These are phyloP conservation scores for Mesoclemmys tuberculata DNA, from an alignment of 2,113 vertebrate species.

Conservation along the genomic window DNA sequence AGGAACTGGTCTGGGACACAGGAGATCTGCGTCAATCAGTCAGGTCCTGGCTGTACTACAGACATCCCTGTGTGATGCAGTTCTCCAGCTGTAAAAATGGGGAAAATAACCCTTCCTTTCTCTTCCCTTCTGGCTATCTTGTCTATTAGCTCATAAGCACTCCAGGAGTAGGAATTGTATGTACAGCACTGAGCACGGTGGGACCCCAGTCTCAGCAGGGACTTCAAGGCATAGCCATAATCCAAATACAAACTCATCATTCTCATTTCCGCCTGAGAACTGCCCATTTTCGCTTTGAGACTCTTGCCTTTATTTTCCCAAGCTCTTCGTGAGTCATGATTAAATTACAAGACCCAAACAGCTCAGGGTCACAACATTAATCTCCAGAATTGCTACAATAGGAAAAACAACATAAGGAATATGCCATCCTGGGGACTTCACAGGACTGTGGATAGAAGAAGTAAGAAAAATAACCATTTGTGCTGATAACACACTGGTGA, in stretches of 20 bases:
- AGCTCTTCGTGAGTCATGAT: not conserved
- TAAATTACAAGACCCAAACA: too few species aligned
- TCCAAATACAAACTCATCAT: too few species aligned
- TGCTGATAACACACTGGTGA: not conserved
- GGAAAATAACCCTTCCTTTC: not conserved
- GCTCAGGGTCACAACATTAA: not conserved
- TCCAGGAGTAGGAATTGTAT: not conserved
- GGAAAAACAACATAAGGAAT: not conserved
- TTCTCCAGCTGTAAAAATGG: not conserved
- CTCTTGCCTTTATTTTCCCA: not conserved
- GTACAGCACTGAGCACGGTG: not conserved
- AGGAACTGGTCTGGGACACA: not conserved
- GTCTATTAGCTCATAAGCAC: not conserved
- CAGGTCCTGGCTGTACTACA: not conserved
- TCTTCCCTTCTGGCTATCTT: not conserved
- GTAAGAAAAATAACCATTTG: not conserved
- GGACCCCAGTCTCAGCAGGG: too few species aligned
- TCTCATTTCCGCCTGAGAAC: not conserved
- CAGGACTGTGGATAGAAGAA: not conserved
- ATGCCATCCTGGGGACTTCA: fast-evolving
- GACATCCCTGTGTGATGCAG: not conserved
- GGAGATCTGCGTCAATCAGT: not conserved
- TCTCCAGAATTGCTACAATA: not conserved
- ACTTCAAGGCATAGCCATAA: not conserved
- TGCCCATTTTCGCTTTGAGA: not conserved